These are phyloP conservation scores for Vulpes lagopus DNA, from an alignment of 2,113 vertebrate genomes.

Conservation along the genomic window DNA sequence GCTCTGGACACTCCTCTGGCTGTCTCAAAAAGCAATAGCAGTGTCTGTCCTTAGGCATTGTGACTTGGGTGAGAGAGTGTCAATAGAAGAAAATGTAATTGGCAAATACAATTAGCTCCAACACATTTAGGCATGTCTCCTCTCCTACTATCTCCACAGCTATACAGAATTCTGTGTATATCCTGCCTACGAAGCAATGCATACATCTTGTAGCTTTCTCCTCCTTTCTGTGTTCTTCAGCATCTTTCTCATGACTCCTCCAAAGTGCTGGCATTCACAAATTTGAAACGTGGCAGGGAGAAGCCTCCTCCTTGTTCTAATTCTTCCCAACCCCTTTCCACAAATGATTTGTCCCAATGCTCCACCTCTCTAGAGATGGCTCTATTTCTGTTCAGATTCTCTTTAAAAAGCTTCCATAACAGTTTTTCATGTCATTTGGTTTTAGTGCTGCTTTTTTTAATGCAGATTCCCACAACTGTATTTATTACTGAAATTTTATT, in stretches of 20 bases:
- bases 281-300: not conserved
- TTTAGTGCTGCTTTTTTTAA: constrained; percentile 33
- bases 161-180: not conserved
- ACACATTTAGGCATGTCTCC: not conserved
- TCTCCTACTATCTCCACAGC: not conserved
- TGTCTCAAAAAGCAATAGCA: not conserved
- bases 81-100: constrained; percentile 17
- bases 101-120: constrained; percentile 40
- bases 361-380: not conserved
- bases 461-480: constrained; percentile 35
- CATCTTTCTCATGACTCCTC: not conserved
- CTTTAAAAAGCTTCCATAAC: not conserved
- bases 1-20: not conserved
- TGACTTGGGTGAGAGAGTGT: not conserved
- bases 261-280: not conserved
- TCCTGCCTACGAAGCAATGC: not conserved
- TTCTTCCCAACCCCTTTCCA: not conserved
- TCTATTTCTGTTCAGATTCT: constrained; percentile 44
- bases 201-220: not conserved
- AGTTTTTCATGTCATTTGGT: constrained; percentile 37
- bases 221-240: not conserved
- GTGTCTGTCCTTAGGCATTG: not conserved
- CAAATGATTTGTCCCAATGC: not conserved
- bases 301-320: not conserved
- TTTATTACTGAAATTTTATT: constrained; percentile 68